A percentile compares a stretch with the other conserved stretches of the same genome.
Conservation (phyloP, 2,888 invertebrate genomes). For the Slavum lentiscoides region DNA sequence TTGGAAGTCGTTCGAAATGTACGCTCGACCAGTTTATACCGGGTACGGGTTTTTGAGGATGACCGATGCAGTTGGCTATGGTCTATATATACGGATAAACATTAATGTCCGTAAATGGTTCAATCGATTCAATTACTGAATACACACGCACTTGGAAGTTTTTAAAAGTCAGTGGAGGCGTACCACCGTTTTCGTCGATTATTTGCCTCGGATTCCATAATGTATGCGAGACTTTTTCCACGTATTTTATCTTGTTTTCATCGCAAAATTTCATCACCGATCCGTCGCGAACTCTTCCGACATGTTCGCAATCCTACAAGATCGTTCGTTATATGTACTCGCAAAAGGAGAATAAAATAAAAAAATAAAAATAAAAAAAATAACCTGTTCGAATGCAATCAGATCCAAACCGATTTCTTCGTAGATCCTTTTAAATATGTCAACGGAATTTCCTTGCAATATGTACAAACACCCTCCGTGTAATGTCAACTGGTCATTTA, state of each 20-base stretch:
- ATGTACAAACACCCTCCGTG: slow-evolving; percentile 67
- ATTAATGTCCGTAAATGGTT: no score
- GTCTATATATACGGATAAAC: neutral
- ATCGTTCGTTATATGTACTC: neutral
- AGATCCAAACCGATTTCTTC: slow-evolving; percentile 64
- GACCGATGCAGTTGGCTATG: neutral
- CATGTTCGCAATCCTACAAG: slow-evolving; percentile 70
- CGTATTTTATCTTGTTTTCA: slow-evolving; percentile 64
- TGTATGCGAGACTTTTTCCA: slow-evolving; percentile 72
- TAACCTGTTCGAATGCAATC: slow-evolving; percentile 61
- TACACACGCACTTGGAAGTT: slow-evolving; percentile 67
- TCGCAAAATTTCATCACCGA: slow-evolving; percentile 65
- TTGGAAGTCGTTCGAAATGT: slow-evolving; percentile 59
- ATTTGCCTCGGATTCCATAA: slow-evolving; percentile 72
- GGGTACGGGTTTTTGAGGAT: neutral
- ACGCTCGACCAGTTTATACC: slow-evolving; percentile 57
- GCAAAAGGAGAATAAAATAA: neutral
- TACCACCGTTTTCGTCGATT: slow-evolving; percentile 71
- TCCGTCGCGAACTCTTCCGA: slow-evolving; percentile 69
- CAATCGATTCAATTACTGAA: no score
- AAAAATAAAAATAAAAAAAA: neutral
- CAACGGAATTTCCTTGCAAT: slow-evolving; percentile 67
- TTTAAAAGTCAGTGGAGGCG: slow-evolving; percentile 72
- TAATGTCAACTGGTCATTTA: slow-evolving; percentile 66
- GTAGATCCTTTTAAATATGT: slow-evolving; percentile 66